Evolutionary conservation across 2,797 vertebrate genomes (phyloP), one percentile per base, ranked within the genome.

Genomic region (Sebastes kiyomatsui): DNA sequence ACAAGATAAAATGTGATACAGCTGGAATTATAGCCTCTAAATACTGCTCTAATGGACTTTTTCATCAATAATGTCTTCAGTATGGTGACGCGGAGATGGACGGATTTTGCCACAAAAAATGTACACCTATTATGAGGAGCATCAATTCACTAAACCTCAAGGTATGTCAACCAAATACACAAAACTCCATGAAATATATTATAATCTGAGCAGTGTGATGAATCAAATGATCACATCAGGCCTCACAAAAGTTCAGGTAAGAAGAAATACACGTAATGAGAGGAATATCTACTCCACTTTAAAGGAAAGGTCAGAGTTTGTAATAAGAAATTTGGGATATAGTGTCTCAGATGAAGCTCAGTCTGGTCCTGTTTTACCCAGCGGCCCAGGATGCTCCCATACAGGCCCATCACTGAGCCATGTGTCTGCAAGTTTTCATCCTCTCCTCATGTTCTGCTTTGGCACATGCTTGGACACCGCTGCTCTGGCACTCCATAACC

Each of bases 381-480:
- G 61, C 5, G 23, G 32, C 62, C 52, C 49, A 0, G 64, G 72
- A 23, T 61, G 64, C 28, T 72, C 59, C 71, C 49, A 27, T 5
- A 46, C 0, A 38, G 49, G 66, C 58, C 42, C 59, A 4, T 55
- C 52, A 27, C 32, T 18, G 59, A 59, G 8, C 42, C 74, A 10
- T 79, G 68, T 77, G 77, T 79, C 54, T 76, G 81, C 58, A 66
- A 77, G 56, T 78, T 81, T 67, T 73, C 66, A 46, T 75, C 73
- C 78, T 80, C 75, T 80, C 67, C 72, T 86, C 82, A 67, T 78
- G 75, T 72, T 84, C 67, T 46, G 80, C 33, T 46, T 83, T 83
- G 85, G 82, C 83, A 79, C 85, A 86, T 82, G 84, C 81, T 83
- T 80, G 87, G 86, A 87, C 90, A 74, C 52, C 22, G 20, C 46